These are phyloP conservation scores for Cepaea nemoralis DNA, from an alignment of 1,140 invertebrate species.

Conservation along the genomic window DNA sequence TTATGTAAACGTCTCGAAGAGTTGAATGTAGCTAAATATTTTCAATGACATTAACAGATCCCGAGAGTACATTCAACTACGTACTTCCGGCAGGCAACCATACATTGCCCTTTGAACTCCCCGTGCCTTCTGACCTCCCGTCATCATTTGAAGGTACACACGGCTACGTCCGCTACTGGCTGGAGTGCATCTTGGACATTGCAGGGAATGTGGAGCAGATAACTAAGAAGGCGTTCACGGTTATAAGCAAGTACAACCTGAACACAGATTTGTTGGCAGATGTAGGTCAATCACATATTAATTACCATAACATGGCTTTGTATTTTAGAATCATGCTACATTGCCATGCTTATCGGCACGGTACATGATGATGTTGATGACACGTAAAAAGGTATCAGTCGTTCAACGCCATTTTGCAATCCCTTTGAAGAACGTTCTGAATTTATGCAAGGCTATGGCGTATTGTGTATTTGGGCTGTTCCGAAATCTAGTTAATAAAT, in stretches of 20 bases:
- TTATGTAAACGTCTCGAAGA: too few species aligned
- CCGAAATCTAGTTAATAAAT: too few species aligned
- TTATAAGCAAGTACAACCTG: conserved; percentile 58
- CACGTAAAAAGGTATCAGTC: too few species aligned
- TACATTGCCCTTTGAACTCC: conserved; percentile 71
- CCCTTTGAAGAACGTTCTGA: too few species aligned
- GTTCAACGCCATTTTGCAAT: too few species aligned
- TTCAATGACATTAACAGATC: conserved; percentile 2
- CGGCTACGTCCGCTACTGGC: conserved; percentile 72
- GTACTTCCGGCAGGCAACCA: conserved; percentile 62
- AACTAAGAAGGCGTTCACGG: conserved; percentile 58
- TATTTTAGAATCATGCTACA: too few species aligned
- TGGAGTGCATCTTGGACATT: conserved; percentile 70
- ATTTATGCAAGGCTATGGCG: too few species aligned
- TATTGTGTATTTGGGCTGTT: too few species aligned
- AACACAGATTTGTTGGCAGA: conserved; percentile 48
- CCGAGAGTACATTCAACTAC: conserved; percentile 14
- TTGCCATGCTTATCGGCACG: too few species aligned
- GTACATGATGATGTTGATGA: too few species aligned
- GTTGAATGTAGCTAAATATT: too few species aligned
- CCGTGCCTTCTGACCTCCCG: conserved; percentile 71
- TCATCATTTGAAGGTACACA: conserved; percentile 71
- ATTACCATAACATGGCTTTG: too few species aligned
- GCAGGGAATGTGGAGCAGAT: conserved; percentile 60
- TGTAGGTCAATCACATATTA: conserved; percentile 32